Percentiles rank a stretch among this genome's conserved stretches.
Conservation (phyloP, 2,888 invertebrate genomes). For the Bedellia somnulentella region DNA sequence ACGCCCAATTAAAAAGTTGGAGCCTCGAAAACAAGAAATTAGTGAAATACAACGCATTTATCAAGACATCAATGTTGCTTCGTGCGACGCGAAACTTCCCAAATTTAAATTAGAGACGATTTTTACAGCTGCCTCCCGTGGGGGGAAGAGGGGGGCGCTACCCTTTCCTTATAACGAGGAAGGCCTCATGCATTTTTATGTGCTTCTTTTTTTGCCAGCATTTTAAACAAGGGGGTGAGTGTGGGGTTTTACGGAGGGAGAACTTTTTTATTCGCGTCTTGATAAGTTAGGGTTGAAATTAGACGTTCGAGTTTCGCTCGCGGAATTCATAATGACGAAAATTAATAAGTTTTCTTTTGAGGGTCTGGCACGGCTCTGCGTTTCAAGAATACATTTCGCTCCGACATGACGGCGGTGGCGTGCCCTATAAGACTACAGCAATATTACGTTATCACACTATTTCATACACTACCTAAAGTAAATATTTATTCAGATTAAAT, state of each 20-base stretch:
- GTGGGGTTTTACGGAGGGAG: constrained; percentile 49
- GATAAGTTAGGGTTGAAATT: constrained; percentile 64
- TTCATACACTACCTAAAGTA: too few relatives aligned
- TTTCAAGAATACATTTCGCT: constrained; percentile 20
- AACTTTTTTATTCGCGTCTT: constrained; percentile 63
- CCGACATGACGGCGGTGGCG: too few relatives aligned
- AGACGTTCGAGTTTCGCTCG: constrained; percentile 62
- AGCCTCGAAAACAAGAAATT: constrained; percentile 52
- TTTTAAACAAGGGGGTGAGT: constrained; percentile 63
- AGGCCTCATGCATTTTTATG: constrained; percentile 65
- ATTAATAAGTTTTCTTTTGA: constrained; percentile 61
- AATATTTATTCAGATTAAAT: too few relatives aligned
- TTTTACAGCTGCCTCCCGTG: constrained; percentile 58
- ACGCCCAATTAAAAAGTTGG: constrained; percentile 55
- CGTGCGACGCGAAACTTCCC: constrained; percentile 56
- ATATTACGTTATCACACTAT: too few relatives aligned
- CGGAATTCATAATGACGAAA: constrained; percentile 62
- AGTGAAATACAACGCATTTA: constrained; percentile 56
- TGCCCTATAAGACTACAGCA: too few relatives aligned
- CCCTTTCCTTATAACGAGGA: constrained; percentile 64
- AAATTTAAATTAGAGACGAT: constrained; percentile 63
- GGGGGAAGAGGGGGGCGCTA: constrained; percentile 44
- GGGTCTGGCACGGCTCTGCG: constrained; percentile 32
- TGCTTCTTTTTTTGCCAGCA: constrained; percentile 63
- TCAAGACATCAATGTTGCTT: constrained; percentile 58